These are phyloP conservation scores for Pelochelys cantorii DNA, from an alignment of 2,797 vertebrate species.

Conservation along the genomic window DNA sequence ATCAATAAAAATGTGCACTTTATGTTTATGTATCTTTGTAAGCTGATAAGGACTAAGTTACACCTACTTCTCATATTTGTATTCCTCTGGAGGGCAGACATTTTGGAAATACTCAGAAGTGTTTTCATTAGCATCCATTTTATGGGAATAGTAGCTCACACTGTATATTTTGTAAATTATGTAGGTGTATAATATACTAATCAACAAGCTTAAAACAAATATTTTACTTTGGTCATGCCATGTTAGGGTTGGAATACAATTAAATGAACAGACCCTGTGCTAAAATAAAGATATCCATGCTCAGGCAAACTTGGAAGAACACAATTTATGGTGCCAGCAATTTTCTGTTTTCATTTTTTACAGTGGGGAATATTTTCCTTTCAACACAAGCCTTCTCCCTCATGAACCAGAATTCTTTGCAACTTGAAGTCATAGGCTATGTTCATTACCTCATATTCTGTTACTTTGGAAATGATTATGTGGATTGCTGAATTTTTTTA, in stretches of 20 bases:
- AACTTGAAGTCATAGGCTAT: neutral
- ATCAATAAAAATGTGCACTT: neutral
- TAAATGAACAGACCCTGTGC: neutral
- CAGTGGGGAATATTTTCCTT: neutral
- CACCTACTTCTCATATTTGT: neutral
- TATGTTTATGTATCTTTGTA: neutral
- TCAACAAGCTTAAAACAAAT: neutral
- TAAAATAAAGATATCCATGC: neutral
- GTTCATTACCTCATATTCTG: neutral
- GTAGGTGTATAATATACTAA: neutral
- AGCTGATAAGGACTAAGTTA: neutral
- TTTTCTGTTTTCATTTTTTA: slow-evolving; percentile 21
- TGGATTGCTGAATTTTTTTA: fast-evolving
- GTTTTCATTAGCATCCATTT: neutral
- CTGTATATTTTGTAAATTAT: neutral
- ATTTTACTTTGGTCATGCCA: neutral
- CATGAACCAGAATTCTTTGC: neutral
- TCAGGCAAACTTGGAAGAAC: neutral
- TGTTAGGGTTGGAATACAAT: neutral
- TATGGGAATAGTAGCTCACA: neutral
- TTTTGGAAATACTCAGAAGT: slow-evolving; percentile 4
- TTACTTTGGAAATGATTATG: neutral
- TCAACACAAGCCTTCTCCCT: slow-evolving; percentile 8
- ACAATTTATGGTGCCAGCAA: neutral
- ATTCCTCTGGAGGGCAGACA: neutral